A percentile compares a stretch with the other conserved stretches of the same genome.
Evolutionary conservation across 2,113 vertebrate genomes (phyloP).

Genomic region (Takifugu bimaculatus): DNA sequence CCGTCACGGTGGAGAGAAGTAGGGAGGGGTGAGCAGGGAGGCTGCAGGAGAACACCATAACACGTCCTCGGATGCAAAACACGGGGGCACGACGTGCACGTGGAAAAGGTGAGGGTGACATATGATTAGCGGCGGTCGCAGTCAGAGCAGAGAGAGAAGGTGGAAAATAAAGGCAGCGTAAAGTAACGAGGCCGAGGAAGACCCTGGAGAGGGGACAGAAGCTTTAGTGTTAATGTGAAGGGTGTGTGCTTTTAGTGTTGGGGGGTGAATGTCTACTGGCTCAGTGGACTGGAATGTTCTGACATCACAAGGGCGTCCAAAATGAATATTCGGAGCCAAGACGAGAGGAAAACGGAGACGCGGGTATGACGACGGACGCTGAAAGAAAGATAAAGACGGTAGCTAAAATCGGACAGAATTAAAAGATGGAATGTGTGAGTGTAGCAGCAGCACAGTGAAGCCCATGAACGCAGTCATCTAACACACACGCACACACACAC

Average conservation of each 20-base stretch:
- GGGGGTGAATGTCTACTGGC: constrained; percentile 29
- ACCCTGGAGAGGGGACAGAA: constrained; percentile 18
- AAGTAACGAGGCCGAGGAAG: background rate
- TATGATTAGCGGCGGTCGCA: too few relatives aligned
- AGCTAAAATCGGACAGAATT: constrained; percentile 27
- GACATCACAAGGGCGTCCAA: constrained; percentile 47
- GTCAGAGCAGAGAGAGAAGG: too few relatives aligned
- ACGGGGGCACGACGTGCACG: too few relatives aligned
- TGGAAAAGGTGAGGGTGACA: too few relatives aligned
- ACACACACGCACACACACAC: constrained; percentile 28
- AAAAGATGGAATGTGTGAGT: constrained; percentile 20
- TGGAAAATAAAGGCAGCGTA: too few relatives aligned
- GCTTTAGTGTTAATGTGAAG: constrained; percentile 29
- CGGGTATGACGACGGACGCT: background rate
- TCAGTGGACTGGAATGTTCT: constrained; percentile 30
- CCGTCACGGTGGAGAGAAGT: too few relatives aligned
- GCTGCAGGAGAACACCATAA: too few relatives aligned
- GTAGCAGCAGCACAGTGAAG: constrained; percentile 15
- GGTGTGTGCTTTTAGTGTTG: constrained; percentile 11
- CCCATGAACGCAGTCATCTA: constrained; percentile 31
- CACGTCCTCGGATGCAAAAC: too few relatives aligned
- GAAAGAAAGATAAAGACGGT: constrained; percentile 30
- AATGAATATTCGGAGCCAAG: constrained; percentile 29
- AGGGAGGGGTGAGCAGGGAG: too few relatives aligned
- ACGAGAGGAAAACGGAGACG: constrained; percentile 15